Percentiles rank a stretch among this genome's conserved stretches.
Evolutionary conservation across 2,113 vertebrate genomes (phyloP).

Genomic region (Lepisosteus osseus): DNA sequence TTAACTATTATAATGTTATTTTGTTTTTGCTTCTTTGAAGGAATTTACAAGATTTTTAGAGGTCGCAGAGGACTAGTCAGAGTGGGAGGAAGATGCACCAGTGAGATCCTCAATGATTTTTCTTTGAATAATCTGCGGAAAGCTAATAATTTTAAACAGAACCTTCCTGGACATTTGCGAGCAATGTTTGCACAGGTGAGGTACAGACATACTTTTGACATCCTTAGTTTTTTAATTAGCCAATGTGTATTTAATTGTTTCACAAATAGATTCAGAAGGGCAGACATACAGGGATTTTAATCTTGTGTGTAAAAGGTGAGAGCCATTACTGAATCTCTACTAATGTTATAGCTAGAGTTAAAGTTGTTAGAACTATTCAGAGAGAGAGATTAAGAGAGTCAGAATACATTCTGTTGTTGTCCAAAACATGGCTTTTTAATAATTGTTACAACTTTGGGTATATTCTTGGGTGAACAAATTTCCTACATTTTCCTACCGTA

Average conservation of each 20-base stretch:
- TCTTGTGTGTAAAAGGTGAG: too few relatives aligned
- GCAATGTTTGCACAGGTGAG: conserved; percentile 15
- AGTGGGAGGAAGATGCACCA: conserved; percentile 36
- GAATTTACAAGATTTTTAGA: conserved; percentile 23
- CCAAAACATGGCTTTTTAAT: too few relatives aligned
- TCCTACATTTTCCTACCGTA: too few relatives aligned
- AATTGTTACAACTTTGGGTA: too few relatives aligned
- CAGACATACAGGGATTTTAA: background rate
- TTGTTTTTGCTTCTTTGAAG: conserved; percentile 12
- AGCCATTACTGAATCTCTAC: too few relatives aligned
- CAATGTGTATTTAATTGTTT: background rate
- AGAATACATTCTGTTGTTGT: too few relatives aligned
- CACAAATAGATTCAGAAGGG: background rate
- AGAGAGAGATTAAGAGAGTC: too few relatives aligned
- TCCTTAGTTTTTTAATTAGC: background rate
- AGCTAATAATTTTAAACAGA: background rate
- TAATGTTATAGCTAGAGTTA: too few relatives aligned
- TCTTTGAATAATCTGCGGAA: conserved; percentile 27
- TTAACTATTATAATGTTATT: background rate
- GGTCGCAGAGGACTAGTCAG: conserved; percentile 22
- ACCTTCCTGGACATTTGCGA: conserved; percentile 13
- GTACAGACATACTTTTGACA: background rate
- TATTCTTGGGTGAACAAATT: too few relatives aligned
- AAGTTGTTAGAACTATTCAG: too few relatives aligned
- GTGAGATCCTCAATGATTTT: background rate